These are phyloP conservation scores for Chlamydotis undulata DNA, from an alignment of 2,113 vertebrate genomes.

Conservation along the genomic window DNA sequence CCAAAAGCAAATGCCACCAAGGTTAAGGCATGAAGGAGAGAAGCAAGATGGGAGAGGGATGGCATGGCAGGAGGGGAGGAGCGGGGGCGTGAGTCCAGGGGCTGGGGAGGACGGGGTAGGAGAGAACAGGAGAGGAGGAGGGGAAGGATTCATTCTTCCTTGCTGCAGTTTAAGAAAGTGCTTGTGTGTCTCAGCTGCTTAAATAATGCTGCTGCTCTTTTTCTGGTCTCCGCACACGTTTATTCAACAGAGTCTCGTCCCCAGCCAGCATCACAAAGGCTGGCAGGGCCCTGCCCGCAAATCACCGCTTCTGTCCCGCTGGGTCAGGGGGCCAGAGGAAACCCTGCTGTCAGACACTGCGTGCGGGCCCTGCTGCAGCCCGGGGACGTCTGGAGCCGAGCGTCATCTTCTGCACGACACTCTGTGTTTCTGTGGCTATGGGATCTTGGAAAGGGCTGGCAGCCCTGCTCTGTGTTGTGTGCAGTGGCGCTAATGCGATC, in stretches of 20 bases:
- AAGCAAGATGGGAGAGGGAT: background rate
- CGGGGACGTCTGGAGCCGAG: background rate
- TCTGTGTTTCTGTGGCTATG: background rate
- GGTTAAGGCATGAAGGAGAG: background rate
- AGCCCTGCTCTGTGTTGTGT: background rate
- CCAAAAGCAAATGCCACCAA: background rate
- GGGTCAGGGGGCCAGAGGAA: background rate
- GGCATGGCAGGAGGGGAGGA: background rate
- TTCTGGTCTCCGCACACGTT: background rate
- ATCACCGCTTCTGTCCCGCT: background rate
- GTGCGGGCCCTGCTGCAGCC: background rate
- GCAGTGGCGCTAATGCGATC: background rate
- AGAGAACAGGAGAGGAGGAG: background rate
- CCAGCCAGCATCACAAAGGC: background rate
- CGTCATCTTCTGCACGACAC: background rate
- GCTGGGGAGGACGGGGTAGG: background rate
- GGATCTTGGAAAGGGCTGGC: background rate
- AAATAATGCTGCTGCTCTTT: background rate
- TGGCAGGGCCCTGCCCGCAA: background rate
- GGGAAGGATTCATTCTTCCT: background rate
- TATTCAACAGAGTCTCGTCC: background rate
- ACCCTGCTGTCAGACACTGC: background rate
- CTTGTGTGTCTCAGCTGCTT: background rate
- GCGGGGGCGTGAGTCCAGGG: background rate
- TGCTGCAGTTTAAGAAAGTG: background rate